Percentiles rank a stretch among this genome's conserved stretches.
Conservation (phyloP, 2,888 invertebrate species). For the Athetis lepigone region DNA sequence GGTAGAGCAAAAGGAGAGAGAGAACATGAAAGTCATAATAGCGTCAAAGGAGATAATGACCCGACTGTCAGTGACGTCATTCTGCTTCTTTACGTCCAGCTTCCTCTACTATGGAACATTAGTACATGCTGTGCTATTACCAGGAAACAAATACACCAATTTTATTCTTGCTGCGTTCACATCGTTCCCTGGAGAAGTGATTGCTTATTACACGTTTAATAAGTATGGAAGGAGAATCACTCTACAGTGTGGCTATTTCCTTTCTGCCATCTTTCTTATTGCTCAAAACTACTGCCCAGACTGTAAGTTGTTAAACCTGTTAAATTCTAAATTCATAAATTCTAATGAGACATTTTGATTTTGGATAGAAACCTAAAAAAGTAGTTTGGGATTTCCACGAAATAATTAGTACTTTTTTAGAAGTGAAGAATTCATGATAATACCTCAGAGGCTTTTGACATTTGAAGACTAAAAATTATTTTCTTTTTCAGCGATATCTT, state of each 20-base stretch:
- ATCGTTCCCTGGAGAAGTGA: constrained; percentile 81
- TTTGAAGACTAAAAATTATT: background rate
- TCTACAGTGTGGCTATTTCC: constrained; percentile 76
- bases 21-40: constrained; percentile 76
- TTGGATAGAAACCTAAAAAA: too few relatives aligned
- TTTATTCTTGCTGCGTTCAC: constrained; percentile 78
- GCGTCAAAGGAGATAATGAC: constrained; percentile 80
- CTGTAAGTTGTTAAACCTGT: constrained; percentile 70
- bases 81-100: constrained; percentile 81
- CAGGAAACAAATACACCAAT: constrained; percentile 83
- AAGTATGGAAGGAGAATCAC: constrained; percentile 78
- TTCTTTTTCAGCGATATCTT: constrained; percentile 74
- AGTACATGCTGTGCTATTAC: constrained; percentile 78
- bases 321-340: background rate
- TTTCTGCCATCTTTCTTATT: constrained; percentile 75
- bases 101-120: constrained; percentile 81
- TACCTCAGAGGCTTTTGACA: too few relatives aligned
- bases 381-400: too few relatives aligned
- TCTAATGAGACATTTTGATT: too few relatives aligned
- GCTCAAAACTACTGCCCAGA: constrained; percentile 77
- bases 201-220: constrained; percentile 77
- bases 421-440: background rate
- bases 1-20: constrained; percentile 75
- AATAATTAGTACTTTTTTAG: too few relatives aligned
- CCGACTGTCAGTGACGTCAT: constrained; percentile 75